phyloP scores from a whole-genome alignment of 1,140 invertebrate genomes.

The Cotesia chilonis region DNA sequence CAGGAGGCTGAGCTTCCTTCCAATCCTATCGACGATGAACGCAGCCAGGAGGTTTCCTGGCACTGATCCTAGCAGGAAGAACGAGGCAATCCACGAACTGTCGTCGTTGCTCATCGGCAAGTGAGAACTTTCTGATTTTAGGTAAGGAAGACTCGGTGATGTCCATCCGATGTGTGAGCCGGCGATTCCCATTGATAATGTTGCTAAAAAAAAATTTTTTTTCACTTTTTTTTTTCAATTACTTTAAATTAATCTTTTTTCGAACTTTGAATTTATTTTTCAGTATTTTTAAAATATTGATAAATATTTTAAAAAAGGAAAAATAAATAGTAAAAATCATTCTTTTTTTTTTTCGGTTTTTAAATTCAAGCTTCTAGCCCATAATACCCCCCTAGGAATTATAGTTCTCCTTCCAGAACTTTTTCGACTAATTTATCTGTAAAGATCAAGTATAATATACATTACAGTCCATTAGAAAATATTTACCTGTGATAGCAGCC shows the following conservation, averaged over 20 bases:
- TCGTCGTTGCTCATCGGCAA: constrained; percentile 58
- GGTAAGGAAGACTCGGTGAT: constrained; percentile 63
- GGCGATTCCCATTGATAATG: constrained; percentile 53
- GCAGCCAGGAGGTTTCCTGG: constrained; percentile 65
- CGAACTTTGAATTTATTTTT: too few species aligned
- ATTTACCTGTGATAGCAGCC: constrained; percentile 58
- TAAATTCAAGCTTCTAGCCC: too few species aligned
- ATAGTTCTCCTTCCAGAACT: background rate
- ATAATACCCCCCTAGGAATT: too few species aligned
- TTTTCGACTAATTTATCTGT: background rate
- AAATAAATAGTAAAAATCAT: too few species aligned
- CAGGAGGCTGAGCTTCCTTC: constrained; percentile 64
- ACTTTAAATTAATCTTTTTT: too few species aligned
- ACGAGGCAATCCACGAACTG: constrained; percentile 67
- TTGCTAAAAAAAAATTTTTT: constrained; percentile 47
- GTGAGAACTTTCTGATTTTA: constrained; percentile 57
- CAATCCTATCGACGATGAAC: constrained; percentile 68
- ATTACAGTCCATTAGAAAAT: background rate
- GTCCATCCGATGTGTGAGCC: constrained; percentile 67
- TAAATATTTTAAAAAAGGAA: too few species aligned
- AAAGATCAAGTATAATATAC: background rate
- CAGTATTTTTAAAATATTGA: background rate
- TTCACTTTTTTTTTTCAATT: too few species aligned
- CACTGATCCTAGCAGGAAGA: constrained; percentile 65
- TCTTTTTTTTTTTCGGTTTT: too few species aligned